Conservation (phyloP, 2,888 invertebrate genomes). For the Apamea epomidion region DNA sequence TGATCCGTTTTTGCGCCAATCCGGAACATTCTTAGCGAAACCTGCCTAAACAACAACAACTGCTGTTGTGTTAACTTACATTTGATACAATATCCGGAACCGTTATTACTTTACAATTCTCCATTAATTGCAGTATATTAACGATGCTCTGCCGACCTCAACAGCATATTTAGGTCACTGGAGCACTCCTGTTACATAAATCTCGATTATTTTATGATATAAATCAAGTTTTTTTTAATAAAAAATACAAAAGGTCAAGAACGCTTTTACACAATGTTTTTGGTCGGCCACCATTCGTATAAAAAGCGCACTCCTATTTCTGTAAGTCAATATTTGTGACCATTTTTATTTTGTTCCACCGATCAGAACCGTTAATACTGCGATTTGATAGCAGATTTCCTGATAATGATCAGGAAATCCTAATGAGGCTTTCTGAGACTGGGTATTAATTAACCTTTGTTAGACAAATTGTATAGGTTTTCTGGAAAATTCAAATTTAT, state of each 20-base stretch:
- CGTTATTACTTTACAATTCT: constrained; percentile 24
- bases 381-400: background rate
- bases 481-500: background rate
- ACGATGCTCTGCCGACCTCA: constrained; percentile 45
- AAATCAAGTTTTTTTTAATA: constrained; percentile 31
- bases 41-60: background rate
- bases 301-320: background rate
- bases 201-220: constrained; percentile 42
- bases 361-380: background rate
- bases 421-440: background rate
- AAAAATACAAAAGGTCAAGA: constrained; percentile 12
- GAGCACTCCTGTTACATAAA: constrained; percentile 43
- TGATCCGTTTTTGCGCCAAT: too few species aligned
- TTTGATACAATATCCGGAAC: background rate
- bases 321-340: background rate
- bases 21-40: too few species aligned
- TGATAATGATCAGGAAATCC: background rate
- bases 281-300: background rate
- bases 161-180: constrained; percentile 50
- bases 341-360: background rate
- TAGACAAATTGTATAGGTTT: background rate
- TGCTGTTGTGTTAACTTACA: background rate
- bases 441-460: background rate
- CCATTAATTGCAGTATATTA: constrained; percentile 25
- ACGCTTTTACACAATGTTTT: background rate